Conservation (phyloP, 2,797 vertebrate genomes). For the Amphiprion clarkii region DNA sequence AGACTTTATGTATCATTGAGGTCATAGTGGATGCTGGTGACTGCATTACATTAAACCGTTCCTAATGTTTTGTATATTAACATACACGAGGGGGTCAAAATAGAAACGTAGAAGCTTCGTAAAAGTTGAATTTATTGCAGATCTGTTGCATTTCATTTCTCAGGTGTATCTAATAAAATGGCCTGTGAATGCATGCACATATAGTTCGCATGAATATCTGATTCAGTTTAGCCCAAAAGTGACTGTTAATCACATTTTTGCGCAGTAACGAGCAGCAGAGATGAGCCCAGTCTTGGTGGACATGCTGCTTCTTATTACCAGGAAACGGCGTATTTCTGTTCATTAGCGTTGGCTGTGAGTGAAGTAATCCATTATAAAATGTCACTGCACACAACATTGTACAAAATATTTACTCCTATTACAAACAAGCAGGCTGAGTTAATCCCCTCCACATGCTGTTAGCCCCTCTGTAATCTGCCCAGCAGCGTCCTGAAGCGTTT, state of each 20-base stretch:
- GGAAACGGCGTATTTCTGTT: neutral
- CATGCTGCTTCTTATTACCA: neutral
- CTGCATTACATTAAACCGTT: too few relatives aligned
- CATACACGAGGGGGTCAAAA: too few relatives aligned
- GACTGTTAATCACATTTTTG: constrained; percentile 7
- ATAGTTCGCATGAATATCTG: constrained; percentile 10
- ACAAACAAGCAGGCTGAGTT: constrained; percentile 36
- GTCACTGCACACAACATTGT: neutral
- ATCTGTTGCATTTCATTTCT: too few relatives aligned
- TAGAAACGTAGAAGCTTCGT: too few relatives aligned
- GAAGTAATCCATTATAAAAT: constrained; percentile 31
- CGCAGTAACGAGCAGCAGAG: neutral
- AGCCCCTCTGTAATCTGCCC: constrained; percentile 31
- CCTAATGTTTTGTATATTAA: too few relatives aligned
- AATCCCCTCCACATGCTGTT: constrained; percentile 53
- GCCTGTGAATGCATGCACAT: neutral
- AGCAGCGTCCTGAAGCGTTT: constrained; percentile 26
- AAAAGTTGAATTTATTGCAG: too few relatives aligned
- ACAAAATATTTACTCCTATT: constrained; percentile 41
- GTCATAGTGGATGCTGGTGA: too few relatives aligned
- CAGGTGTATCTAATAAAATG: too few relatives aligned
- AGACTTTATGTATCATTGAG: too few relatives aligned
- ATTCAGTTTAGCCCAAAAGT: constrained; percentile 13
- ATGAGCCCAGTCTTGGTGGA: neutral
- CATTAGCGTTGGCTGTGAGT: neutral